Percentiles rank a stretch among this genome's conserved stretches.
Evolutionary conservation across 2,888 invertebrate species (phyloP).

Genomic region (Homarus gammarus): DNA sequence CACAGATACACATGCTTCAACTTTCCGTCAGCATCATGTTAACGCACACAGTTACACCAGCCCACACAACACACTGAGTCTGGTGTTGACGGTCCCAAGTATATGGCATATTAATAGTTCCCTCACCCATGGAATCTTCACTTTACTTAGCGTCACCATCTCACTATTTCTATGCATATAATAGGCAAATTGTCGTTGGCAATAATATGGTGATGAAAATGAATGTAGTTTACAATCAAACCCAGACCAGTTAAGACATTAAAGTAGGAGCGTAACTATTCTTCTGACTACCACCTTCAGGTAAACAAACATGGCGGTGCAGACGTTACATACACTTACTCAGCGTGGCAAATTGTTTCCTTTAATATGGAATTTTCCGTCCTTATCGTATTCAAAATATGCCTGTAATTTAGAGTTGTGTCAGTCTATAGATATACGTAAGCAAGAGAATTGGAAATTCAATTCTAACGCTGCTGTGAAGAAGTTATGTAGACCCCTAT

Average conservation of each 20-base stretch:
- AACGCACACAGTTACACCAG: background rate
- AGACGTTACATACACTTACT: background rate
- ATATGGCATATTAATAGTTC: background rate
- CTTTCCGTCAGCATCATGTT: no score
- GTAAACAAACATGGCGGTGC: conserved; percentile 33
- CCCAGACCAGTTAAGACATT: no score
- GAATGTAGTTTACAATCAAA: no score
- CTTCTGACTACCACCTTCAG: background rate
- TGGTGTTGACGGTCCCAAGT: background rate
- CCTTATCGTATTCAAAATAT: background rate
- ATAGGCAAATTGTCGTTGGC: background rate
- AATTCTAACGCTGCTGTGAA: background rate
- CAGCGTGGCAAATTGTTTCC: background rate
- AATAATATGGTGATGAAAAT: no score
- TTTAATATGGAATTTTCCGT: background rate
- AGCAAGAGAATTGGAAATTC: background rate
- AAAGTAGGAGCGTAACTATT: conserved; percentile 11
- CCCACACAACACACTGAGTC: background rate
- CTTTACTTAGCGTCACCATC: background rate
- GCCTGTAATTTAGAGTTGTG: background rate
- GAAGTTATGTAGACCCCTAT: background rate
- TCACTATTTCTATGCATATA: background rate
- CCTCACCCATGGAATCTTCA: background rate
- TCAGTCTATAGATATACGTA: background rate
- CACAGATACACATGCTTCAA: no score